phyloP scores from a whole-genome alignment of 2,888 invertebrate species.

The Cephalotes varians region DNA sequence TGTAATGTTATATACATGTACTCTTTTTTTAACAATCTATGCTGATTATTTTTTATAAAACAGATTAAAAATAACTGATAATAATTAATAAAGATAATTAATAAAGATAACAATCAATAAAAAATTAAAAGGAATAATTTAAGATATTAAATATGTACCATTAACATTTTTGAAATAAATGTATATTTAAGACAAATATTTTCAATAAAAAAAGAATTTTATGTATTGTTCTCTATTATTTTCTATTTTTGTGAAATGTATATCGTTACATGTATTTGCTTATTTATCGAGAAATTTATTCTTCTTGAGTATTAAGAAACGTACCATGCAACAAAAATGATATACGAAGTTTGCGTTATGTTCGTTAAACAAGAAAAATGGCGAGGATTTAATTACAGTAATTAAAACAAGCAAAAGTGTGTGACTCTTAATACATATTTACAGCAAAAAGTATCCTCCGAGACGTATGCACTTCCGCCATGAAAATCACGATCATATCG shows the following conservation, averaged over 20 bases:
- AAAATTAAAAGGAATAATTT: neutral
- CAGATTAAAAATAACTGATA: neutral
- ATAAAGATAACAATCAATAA: too few species aligned
- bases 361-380: slow-evolving; percentile 50
- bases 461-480: slow-evolving; percentile 40
- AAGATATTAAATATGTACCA: neutral
- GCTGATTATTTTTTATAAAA: slow-evolving; percentile 15
- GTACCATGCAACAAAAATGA: neutral
- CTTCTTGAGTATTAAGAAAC: neutral
- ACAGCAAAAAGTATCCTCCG: slow-evolving; percentile 5
- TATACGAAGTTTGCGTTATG: neutral
- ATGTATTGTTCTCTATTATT: neutral
- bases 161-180: neutral
- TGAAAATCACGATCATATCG: slow-evolving; percentile 20
- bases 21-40: neutral
- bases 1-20: neutral
- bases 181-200: neutral
- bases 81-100: slow-evolving; percentile 5
- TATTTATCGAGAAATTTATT: neutral
- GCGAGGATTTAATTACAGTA: slow-evolving; percentile 41
- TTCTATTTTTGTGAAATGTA: neutral
- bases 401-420: slow-evolving; percentile 30
- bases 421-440: slow-evolving; percentile 54
- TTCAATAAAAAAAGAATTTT: neutral
- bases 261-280: neutral